Evolutionary conservation across 2,797 vertebrate genomes (phyloP), one percentile per base, ranked within the genome.

Genomic region (Eupleurogrammus muticus): DNA sequence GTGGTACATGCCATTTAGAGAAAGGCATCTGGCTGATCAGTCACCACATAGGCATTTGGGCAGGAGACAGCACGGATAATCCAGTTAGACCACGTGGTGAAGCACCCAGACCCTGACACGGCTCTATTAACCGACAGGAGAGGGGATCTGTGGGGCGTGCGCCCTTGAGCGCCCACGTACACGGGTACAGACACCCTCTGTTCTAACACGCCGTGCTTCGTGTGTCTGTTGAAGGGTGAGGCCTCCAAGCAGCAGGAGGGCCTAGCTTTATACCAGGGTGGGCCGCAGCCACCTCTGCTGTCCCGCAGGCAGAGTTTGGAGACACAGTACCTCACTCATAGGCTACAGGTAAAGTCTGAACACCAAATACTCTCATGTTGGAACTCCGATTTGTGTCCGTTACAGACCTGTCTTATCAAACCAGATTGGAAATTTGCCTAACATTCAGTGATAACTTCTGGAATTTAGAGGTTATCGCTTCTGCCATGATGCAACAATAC

Each of bases 281-380:
- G 91, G 51, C 84, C 93, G 3, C 96, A 94, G 16, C 94, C 96
- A 0, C 96, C 94, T 0, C 62, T 96, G 28, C 84, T 97, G 36
- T 92, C 96, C 66, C 93, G 95, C 21, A 91, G 96, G 82, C 98
- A 97, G 86, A 97, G 97, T 90, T 90, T 99, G 87, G 97, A 99
- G 77, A 95, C 94, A 0, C 97, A 97, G 84, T 98, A 96, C 92
- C 94, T 98, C 73, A 94, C 96, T 65, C 97, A 98, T 66, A 92
- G 95, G 80, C 94, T 97, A 62, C 97, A 97, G 96, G 97, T 98
- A 94, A 80, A 75, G 82, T 80, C 65, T n/a, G 28, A 36, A 66
- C 68, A 60, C 32, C 70, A 72, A 35, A 48, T 24, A 20, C 70
- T 36, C 38, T 69, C 23, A 51, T 38, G 16, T 17, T 44, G 40